A percentile compares a stretch with the other conserved stretches of the same genome.
phyloP scores from a whole-genome alignment of 2,113 vertebrate species.

The Marmota monax region DNA sequence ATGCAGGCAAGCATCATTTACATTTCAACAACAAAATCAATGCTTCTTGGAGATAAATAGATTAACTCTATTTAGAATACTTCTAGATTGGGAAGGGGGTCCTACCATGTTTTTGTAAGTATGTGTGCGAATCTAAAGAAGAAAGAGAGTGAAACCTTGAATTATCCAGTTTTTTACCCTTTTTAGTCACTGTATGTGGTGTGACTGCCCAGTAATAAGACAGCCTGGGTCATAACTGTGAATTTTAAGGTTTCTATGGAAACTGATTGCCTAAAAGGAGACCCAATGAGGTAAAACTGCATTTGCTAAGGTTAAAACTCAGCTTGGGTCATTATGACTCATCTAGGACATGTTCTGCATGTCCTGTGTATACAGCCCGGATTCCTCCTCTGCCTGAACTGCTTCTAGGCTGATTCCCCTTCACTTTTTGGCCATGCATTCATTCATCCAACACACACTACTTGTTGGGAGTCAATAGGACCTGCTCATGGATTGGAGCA shows the following conservation, averaged over 20 bases:
- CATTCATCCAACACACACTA: not conserved
- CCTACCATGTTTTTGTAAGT: not conserved
- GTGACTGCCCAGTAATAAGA: not conserved
- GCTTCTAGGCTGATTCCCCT: not conserved
- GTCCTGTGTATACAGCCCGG: not conserved
- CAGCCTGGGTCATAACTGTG: not conserved
- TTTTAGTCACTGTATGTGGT: not conserved
- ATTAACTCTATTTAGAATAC: not conserved
- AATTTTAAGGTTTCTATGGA: conserved; percentile 57
- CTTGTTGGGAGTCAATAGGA: not conserved
- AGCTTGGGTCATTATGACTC: not conserved
- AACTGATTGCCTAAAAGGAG: not conserved
- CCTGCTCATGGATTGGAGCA: not conserved
- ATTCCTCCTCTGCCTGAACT: not conserved
- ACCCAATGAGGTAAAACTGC: not conserved
- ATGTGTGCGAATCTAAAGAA: not conserved
- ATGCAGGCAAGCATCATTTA: not conserved
- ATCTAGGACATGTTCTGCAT: not conserved
- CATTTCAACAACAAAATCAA: not conserved
- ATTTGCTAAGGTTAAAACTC: not conserved
- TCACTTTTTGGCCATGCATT: not conserved
- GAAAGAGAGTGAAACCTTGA: not conserved
- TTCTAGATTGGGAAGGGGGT: not conserved
- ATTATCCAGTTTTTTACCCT: not conserved
- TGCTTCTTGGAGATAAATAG: not conserved